These are phyloP conservation scores for Sylvia borin DNA, from an alignment of 2,797 vertebrate genomes.

Conservation along the genomic window DNA sequence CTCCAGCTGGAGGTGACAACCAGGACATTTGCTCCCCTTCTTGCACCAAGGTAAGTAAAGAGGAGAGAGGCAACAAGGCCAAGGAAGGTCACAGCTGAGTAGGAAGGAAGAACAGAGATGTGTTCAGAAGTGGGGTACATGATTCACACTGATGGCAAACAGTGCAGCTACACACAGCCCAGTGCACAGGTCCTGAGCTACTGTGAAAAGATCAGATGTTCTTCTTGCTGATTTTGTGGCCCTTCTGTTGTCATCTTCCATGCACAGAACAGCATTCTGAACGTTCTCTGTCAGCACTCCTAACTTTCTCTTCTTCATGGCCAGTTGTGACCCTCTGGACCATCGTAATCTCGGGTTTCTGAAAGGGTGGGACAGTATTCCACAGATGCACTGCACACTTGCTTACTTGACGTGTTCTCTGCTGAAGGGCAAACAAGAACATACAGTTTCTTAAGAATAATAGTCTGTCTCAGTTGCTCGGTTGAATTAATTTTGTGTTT, in stretches of 20 bases:
- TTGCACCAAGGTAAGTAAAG: neutral
- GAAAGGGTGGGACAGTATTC: neutral
- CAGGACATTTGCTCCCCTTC: neutral
- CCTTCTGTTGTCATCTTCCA: neutral
- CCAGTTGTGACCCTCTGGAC: neutral
- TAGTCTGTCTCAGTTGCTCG: neutral
- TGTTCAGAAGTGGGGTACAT: neutral
- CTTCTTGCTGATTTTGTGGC: neutral
- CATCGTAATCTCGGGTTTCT: neutral
- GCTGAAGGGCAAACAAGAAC: conserved; percentile 3
- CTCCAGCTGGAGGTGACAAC: neutral
- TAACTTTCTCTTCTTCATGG: neutral
- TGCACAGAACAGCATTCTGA: neutral
- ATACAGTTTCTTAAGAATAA: conserved; percentile 16
- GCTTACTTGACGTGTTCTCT: neutral
- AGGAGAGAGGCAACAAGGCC: neutral
- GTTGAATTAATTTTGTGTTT: neutral
- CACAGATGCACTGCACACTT: neutral
- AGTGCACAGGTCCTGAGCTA: neutral
- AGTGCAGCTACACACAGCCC: neutral
- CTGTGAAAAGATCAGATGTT: neutral
- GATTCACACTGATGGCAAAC: neutral
- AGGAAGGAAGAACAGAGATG: neutral
- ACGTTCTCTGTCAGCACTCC: neutral
- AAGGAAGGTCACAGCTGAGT: neutral